A percentile compares a stretch with the other conserved stretches of the same genome.
phyloP scores from a whole-genome alignment of 1,140 invertebrate species.

The Cephus cinctus region DNA sequence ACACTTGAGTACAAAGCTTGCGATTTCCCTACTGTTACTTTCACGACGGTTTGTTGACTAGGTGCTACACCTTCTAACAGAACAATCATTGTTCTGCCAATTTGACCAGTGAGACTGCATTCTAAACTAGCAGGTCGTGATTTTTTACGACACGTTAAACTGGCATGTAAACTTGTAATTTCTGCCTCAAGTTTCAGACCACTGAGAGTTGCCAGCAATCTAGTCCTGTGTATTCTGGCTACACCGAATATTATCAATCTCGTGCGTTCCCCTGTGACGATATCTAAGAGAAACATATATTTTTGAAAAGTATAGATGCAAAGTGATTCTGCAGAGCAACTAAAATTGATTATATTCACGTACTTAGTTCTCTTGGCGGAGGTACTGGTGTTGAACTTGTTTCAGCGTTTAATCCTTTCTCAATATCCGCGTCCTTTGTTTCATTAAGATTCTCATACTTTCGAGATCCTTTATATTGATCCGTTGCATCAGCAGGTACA shows the following conservation, averaged over 20 bases:
- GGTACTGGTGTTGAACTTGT: constrained; percentile 56
- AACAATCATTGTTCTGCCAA: constrained; percentile 90
- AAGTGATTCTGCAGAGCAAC: constrained; percentile 9
- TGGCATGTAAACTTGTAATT: constrained; percentile 80
- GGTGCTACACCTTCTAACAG: constrained; percentile 86
- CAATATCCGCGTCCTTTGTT: constrained; percentile 47
- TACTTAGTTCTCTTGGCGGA: constrained; percentile 48
- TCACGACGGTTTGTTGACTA: constrained; percentile 91
- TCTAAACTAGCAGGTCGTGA: constrained; percentile 71
- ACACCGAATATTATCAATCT: constrained; percentile 80
- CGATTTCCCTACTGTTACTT: constrained; percentile 88
- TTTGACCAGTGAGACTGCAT: constrained; percentile 85
- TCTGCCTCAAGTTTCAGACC: constrained; percentile 91
- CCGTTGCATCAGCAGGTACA: constrained; percentile 44
- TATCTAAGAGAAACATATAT: constrained; percentile 29
- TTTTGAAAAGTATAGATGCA: constrained; percentile 33
- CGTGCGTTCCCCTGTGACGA: constrained; percentile 56
- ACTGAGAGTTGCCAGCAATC: constrained; percentile 85
- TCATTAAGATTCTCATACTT: constrained; percentile 44
- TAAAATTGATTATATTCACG: constrained; percentile 15
- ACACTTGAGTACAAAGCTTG: constrained; percentile 87
- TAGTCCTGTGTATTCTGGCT: constrained; percentile 84
- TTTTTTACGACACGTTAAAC: constrained; percentile 77
- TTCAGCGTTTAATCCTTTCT: constrained; percentile 49
- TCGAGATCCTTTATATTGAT: constrained; percentile 41